Conservation (phyloP, 2,888 invertebrate genomes). For the Disparrhopalites patrizii region DNA sequence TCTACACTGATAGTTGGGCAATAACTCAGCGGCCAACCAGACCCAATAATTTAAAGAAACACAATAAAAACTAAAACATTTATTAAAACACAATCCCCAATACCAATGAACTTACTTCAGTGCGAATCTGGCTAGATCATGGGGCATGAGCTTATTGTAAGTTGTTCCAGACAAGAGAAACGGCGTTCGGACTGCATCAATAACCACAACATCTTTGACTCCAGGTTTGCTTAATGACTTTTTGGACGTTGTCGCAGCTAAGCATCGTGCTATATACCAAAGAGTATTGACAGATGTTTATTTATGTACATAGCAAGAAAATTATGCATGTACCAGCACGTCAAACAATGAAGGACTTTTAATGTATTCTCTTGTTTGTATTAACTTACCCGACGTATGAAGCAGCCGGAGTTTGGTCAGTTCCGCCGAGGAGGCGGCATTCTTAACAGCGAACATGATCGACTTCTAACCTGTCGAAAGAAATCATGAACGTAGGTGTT, state of each 20-base stretch:
- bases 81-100: no score
- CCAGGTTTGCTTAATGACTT: slow-evolving; percentile 35
- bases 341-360: background rate
- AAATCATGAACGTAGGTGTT: no score
- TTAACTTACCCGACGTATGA: slow-evolving; percentile 5
- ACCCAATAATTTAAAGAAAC: background rate
- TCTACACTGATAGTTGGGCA: no score
- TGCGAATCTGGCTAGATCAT: slow-evolving; percentile 88
- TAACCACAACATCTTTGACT: slow-evolving; percentile 83
- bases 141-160: slow-evolving; percentile 91
- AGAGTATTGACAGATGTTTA: background rate
- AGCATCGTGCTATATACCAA: slow-evolving; percentile 6
- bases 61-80: no score
- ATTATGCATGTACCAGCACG: background rate
- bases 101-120: no score
- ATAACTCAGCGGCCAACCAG: no score
- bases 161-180: slow-evolving; percentile 89
- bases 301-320: background rate
- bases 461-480: no score
- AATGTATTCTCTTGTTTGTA: background rate
- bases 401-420: background rate
- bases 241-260: slow-evolving; percentile 22
- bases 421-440: slow-evolving; percentile 3
- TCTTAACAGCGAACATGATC: slow-evolving; percentile 15
- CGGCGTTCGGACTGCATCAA: slow-evolving; percentile 96